A percentile compares a stretch with the other conserved stretches of the same genome.
phyloP scores from a whole-genome alignment of 1,140 invertebrate species.

The Telenomus remus region DNA sequence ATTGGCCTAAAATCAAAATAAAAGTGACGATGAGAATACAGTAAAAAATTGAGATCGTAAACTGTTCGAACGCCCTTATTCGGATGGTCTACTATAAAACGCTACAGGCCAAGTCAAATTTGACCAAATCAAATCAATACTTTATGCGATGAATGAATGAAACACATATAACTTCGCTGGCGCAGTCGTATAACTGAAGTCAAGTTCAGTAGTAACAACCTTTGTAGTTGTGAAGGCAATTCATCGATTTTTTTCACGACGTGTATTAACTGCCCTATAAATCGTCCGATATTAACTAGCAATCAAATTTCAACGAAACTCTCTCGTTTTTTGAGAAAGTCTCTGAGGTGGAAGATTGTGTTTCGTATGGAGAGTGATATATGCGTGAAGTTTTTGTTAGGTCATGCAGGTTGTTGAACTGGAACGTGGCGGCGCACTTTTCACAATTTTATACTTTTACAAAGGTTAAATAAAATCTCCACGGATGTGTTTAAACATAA shows the following conservation, averaged over 20 bases:
- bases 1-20: conserved; percentile 22
- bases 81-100: conserved; percentile 51
- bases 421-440: background rate
- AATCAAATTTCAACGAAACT: conserved; percentile 48
- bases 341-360: conserved; percentile 46
- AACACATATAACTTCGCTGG: conserved; percentile 23
- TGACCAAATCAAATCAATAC: conserved; percentile 52
- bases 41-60: conserved; percentile 41
- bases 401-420: conserved; percentile 11
- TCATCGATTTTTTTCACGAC: conserved; percentile 37
- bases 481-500: no score
- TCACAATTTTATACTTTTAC: background rate
- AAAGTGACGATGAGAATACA: conserved; percentile 39
- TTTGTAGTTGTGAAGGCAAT: conserved; percentile 44
- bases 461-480: background rate
- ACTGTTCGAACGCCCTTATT: conserved; percentile 28
- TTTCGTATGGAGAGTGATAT: conserved; percentile 32
- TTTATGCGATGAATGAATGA: conserved; percentile 34
- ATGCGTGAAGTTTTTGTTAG: conserved; percentile 24
- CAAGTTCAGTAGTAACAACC: conserved; percentile 57
- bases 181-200: conserved; percentile 42
- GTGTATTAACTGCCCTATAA: conserved; percentile 51
- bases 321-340: conserved; percentile 46
- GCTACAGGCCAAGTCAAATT: conserved; percentile 50
- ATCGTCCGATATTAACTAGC: conserved; percentile 53